Percentiles rank a stretch among this genome's conserved stretches.
phyloP scores from a whole-genome alignment of 2,888 invertebrate genomes.

The Marronus borbonicus region DNA sequence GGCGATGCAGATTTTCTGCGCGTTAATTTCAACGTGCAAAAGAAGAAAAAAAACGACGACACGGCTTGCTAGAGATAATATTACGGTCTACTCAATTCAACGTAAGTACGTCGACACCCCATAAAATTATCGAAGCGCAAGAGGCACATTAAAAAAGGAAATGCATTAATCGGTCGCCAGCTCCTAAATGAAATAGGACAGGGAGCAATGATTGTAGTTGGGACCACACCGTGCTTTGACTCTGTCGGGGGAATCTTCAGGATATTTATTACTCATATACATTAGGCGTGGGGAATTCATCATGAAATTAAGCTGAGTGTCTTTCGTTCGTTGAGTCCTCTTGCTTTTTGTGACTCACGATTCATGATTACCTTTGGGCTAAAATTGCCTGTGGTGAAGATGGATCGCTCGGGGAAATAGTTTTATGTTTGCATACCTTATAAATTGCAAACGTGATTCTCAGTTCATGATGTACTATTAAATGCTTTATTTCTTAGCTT shows the following conservation, averaged over 20 bases:
- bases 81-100: constrained; percentile 59
- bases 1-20: constrained; percentile 55
- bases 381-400: constrained; percentile 3
- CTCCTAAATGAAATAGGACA: constrained; percentile 64
- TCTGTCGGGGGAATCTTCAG: constrained; percentile 56
- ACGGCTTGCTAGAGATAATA: constrained; percentile 59
- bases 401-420: not conserved
- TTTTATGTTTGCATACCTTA: not conserved
- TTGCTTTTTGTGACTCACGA: constrained; percentile 41
- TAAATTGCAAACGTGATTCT: too few relatives aligned
- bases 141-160: constrained; percentile 65
- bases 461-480: too few relatives aligned
- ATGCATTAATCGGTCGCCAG: constrained; percentile 67
- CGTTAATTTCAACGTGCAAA: constrained; percentile 59
- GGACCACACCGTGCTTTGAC: constrained; percentile 50
- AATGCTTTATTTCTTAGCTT: too few relatives aligned
- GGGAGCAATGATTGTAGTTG: constrained; percentile 53
- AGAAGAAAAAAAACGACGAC: constrained; percentile 50
- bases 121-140: constrained; percentile 61
- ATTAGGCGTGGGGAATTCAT: constrained; percentile 59
- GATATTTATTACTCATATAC: constrained; percentile 67
- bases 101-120: constrained; percentile 66
- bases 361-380: constrained; percentile 62
- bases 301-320: constrained; percentile 44
- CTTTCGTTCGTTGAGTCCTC: constrained; percentile 15